These are phyloP conservation scores for Cololabis saira DNA, from an alignment of 2,113 vertebrate species.

Conservation along the genomic window DNA sequence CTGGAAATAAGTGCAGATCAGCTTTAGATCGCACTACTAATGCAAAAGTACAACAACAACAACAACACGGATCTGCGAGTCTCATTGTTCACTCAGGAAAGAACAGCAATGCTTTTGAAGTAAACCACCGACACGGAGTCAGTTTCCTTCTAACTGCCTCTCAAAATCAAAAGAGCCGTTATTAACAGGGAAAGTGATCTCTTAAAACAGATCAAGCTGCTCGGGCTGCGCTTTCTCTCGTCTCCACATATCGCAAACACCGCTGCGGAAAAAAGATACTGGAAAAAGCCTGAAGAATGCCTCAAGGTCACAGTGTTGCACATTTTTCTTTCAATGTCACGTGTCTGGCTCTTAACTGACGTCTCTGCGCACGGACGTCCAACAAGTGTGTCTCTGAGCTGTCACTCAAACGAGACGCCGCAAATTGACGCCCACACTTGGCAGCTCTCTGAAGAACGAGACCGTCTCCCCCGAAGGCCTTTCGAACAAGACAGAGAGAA, in stretches of 20 bases:
- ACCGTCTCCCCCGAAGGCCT: slow-evolving; percentile 42
- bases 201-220: not conserved
- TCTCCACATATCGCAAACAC: slow-evolving; percentile 12
- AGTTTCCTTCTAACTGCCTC: too few species aligned
- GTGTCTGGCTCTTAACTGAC: slow-evolving; percentile 15
- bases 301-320: slow-evolving; percentile 21
- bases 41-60: slow-evolving; percentile 32
- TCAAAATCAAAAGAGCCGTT: too few species aligned
- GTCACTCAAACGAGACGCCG: slow-evolving; percentile 62
- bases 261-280: not conserved
- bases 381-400: slow-evolving; percentile 56
- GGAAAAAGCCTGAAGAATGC: slow-evolving; percentile 12
- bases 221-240: not conserved
- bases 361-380: slow-evolving; percentile 13
- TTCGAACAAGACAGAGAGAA: slow-evolving; percentile 32
- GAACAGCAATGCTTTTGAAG: too few species aligned
- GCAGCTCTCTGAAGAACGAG: slow-evolving; percentile 44
- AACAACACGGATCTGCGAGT: too few species aligned
- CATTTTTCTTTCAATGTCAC: slow-evolving; percentile 36
- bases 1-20: slow-evolving; percentile 37
- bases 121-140: too few species aligned
- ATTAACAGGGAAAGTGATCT: too few species aligned
- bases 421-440: slow-evolving; percentile 59
- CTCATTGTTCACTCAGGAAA: too few species aligned
- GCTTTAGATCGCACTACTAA: slow-evolving; percentile 36